Percentiles rank a stretch among this genome's conserved stretches.
phyloP scores from a whole-genome alignment of 2,888 invertebrate genomes.

The Myathropa florea region DNA sequence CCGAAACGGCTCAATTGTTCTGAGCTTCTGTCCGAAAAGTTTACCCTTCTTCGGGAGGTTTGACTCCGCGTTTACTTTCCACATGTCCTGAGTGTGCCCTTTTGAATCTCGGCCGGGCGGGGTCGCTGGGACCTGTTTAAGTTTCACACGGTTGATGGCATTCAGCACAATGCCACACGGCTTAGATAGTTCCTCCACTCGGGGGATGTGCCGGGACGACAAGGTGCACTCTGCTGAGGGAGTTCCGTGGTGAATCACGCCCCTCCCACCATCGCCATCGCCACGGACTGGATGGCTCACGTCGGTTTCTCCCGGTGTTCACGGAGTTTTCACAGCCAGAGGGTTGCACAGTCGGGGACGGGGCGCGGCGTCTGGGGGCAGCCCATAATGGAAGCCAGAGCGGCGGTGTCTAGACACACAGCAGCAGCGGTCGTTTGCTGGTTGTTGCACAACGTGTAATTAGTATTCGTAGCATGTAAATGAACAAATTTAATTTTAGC shows the following conservation, averaged over 20 bases:
- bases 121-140: neutral
- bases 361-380: neutral
- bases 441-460: conserved; percentile 68
- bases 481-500: conserved; percentile 67
- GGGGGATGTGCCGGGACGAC: neutral
- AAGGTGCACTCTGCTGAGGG: conserved; percentile 38
- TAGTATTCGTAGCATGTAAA: conserved; percentile 68
- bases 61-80: neutral
- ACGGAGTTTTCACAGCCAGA: conserved; percentile 38
- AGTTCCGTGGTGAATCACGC: conserved; percentile 2
- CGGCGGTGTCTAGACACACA: conserved; percentile 54
- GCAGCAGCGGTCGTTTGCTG: conserved; percentile 40
- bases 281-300: neutral
- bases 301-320: conserved; percentile 16
- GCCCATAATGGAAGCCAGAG: conserved; percentile 12
- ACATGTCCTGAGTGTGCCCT: neutral
- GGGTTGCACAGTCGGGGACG: neutral
- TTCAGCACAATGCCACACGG: conserved; percentile 2
- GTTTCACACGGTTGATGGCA: conserved; percentile 21
- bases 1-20: conserved; percentile 7
- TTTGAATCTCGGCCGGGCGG: neutral
- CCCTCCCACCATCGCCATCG: neutral
- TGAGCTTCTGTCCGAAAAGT: conserved; percentile 6
- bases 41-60: conserved; percentile 5
- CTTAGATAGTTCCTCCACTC: neutral